Conservation (phyloP, 2,888 invertebrate species). For the Polyommatus iphigenia region DNA sequence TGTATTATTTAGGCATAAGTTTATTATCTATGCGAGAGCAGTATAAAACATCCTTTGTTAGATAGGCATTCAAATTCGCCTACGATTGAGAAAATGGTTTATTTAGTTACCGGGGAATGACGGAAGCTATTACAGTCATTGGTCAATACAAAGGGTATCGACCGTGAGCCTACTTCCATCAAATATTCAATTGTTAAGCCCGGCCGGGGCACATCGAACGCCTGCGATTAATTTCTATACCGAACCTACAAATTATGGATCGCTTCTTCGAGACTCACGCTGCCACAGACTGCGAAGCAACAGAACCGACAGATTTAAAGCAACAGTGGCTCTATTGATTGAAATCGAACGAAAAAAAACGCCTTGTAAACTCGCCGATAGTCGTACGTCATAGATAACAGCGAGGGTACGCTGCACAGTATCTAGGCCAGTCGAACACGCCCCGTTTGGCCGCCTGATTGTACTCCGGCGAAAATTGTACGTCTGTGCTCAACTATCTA, state of each 20-base stretch:
- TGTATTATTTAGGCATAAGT: neutral
- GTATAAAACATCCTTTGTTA: no score
- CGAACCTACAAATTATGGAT: slow-evolving; percentile 43
- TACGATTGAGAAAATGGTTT: no score
- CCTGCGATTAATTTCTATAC: slow-evolving; percentile 58
- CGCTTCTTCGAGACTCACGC: slow-evolving; percentile 25
- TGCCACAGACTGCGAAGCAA: neutral
- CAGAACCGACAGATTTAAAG: neutral
- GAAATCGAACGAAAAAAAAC: slow-evolving; percentile 1
- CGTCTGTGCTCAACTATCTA: slow-evolving; percentile 6
- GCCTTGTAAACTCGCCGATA: slow-evolving; percentile 16
- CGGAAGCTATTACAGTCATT: slow-evolving; percentile 17
- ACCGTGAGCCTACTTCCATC: slow-evolving; percentile 52
- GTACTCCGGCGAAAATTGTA: slow-evolving; percentile 4
- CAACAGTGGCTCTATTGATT: neutral
- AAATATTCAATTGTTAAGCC: slow-evolving; percentile 65
- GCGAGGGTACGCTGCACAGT: slow-evolving; percentile 1
- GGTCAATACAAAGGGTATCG: slow-evolving; percentile 35
- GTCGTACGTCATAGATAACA: slow-evolving; percentile 25
- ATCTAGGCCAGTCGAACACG: slow-evolving; percentile 28
- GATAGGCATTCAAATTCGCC: no score
- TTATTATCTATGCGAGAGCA: no score
- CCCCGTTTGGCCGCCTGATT: slow-evolving; percentile 15
- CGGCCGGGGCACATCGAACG: slow-evolving; percentile 52
- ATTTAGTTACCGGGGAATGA: neutral